Base-by-base conservation (phyloP, 2,888 invertebrate species). In the Candidula unifasciata region DNA sequence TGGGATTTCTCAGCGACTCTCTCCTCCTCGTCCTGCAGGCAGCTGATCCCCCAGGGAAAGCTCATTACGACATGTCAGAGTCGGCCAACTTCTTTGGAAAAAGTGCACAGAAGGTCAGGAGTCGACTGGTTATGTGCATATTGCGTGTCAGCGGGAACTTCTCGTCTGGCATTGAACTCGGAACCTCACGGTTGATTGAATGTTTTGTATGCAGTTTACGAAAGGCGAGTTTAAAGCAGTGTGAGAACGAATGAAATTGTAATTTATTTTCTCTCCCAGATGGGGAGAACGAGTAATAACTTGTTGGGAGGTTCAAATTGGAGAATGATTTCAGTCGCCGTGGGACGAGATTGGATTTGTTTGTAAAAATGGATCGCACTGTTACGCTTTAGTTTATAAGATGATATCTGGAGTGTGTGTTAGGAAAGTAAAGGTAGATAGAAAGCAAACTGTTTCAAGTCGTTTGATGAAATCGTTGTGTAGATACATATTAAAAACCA, bases 291-390 rank as follows among this genome's bases (percentile, higher is more conserved):
- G 66, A 27, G 44, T 44, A 44, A 66, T 27, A 66, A 66, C 66
- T 66, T 60, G 24, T 60, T 21, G 10, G 24, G 27, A n/a, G 24
- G 66, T 66, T 66, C n/a, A 66, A 27, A 66, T 66, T 27, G 10
- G 66, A 24, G 27, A 66, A 66, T 66, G 66, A 66, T 66, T 66
- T 24, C 66, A 1, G 27, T 66, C 66, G 27, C 66, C 24, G 66
- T n/a, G 24, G 66, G 66, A n/a, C n/a, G 24, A 66, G 27, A 66
- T 66, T 66, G 66, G 27, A n/a, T 66, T 66, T 66, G 27, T 66
- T n/a, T 66, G 66, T 66, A 66, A 66, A n/a, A 27, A 66, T 66
- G 66, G 66, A 66, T 66, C 27, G 66, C 0, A 27, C 8, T 27
- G 8, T 66, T 24, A 66, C 24, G 27, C 10, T 27, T 24, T 8